These are phyloP conservation scores for Eulemur albifrons DNA, from an alignment of 2,797 vertebrate species.

Conservation along the genomic window DNA sequence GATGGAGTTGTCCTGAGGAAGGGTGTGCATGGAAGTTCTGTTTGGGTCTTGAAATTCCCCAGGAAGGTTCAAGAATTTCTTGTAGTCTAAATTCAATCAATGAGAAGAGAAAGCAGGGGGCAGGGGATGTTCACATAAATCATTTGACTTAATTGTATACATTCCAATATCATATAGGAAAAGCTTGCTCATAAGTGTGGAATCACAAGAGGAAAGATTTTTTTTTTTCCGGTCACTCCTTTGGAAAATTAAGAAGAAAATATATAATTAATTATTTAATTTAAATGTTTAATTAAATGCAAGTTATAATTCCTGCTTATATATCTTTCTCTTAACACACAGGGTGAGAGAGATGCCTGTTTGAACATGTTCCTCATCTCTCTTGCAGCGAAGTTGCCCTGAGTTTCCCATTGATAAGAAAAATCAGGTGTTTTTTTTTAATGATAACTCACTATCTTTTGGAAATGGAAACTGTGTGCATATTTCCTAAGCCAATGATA, in stretches of 20 bases:
- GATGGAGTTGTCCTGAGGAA: conserved; percentile 67
- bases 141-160: conserved; percentile 33
- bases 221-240: background rate
- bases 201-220: background rate
- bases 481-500: conserved; percentile 4
- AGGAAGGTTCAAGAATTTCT: conserved; percentile 56
- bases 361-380: background rate
- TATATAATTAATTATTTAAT: background rate
- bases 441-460: conserved; percentile 26
- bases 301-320: background rate
- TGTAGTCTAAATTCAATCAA: conserved; percentile 54
- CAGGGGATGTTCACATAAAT: background rate
- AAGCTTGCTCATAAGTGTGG: background rate
- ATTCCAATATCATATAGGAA: conserved; percentile 11
- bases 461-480: conserved; percentile 6
- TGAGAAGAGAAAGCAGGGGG: background rate
- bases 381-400: background rate
- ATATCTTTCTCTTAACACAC: background rate
- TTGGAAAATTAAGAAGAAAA: background rate
- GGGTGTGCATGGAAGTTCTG: conserved; percentile 53
- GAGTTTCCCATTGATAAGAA: conserved; percentile 53
- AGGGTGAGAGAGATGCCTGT: background rate
- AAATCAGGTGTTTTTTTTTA: conserved; percentile 32
- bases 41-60: conserved; percentile 71
- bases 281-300: background rate